Evolutionary conservation across 1,140 invertebrate species (phyloP).

Genomic region (Pentalonia nigronervosa): DNA sequence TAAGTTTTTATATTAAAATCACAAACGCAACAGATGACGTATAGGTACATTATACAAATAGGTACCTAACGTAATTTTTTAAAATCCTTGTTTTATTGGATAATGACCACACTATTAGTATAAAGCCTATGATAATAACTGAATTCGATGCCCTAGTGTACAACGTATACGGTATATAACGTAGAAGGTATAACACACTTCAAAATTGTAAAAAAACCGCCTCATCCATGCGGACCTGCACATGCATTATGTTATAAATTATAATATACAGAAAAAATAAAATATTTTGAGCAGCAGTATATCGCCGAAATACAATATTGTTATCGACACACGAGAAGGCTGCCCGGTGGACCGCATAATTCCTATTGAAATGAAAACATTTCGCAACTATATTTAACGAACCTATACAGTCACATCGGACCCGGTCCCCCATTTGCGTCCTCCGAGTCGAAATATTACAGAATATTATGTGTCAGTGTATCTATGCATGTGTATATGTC

Average conservation of each 20-base stretch:
- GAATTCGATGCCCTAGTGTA: neutral
- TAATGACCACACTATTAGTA: neutral
- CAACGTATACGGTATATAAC: no score
- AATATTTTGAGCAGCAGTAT: neutral
- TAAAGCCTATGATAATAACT: neutral
- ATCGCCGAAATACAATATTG: neutral
- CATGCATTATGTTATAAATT: neutral
- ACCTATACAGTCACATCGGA: neutral
- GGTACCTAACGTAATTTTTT: neutral
- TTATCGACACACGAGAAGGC: neutral
- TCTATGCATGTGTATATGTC: neutral
- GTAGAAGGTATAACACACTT: no score
- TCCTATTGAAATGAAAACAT: neutral
- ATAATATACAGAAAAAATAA: neutral
- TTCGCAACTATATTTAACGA: slow-evolving; percentile 34
- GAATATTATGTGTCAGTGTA: slow-evolving; percentile 26
- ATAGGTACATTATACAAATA: no score
- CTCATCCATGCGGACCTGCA: neutral
- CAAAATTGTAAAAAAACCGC: neutral
- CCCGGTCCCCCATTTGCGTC: neutral
- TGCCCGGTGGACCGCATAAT: neutral
- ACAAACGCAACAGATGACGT: neutral
- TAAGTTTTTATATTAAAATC: neutral
- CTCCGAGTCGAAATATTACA: slow-evolving; percentile 4
- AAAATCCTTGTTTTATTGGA: neutral